Conservation (phyloP, 2,888 invertebrate species). For the Philopedon plagiatum region DNA sequence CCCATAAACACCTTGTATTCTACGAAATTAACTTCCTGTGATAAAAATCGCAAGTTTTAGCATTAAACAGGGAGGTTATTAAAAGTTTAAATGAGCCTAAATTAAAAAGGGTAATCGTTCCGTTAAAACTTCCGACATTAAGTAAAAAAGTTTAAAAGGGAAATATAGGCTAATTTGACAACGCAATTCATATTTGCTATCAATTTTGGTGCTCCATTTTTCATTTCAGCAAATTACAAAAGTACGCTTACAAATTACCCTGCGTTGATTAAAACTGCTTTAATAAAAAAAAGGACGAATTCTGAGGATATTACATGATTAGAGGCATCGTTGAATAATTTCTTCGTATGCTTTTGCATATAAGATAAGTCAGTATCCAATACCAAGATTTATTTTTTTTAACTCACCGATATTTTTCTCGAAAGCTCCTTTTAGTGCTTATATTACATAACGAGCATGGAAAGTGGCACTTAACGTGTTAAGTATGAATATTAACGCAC, state of each 20-base stretch:
- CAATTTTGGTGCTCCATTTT: slow-evolving; percentile 30
- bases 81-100: slow-evolving; percentile 46
- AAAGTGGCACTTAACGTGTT: too few relatives aligned
- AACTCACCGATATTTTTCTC: too few relatives aligned
- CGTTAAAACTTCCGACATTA: slow-evolving; percentile 27
- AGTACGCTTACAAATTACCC: slow-evolving; percentile 10
- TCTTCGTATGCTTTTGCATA: too few relatives aligned
- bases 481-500: too few relatives aligned
- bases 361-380: too few relatives aligned
- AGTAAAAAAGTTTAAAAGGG: slow-evolving; percentile 18
- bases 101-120: slow-evolving; percentile 43
- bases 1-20: slow-evolving; percentile 45
- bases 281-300: too few relatives aligned
- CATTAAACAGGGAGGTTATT: slow-evolving; percentile 38
- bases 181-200: slow-evolving; percentile 42
- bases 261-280: slow-evolving; percentile 5
- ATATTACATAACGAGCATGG: too few relatives aligned
- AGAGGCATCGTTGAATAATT: too few relatives aligned
- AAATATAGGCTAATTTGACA: slow-evolving; percentile 37
- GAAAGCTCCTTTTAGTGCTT: too few relatives aligned
- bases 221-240: slow-evolving; percentile 32
- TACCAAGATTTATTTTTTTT: too few relatives aligned
- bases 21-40: slow-evolving; percentile 26
- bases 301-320: too few relatives aligned
- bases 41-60: slow-evolving; percentile 44